Percentiles rank a stretch among this genome's conserved stretches.
phyloP scores from a whole-genome alignment of 2,888 invertebrate genomes.

The Sarcophaga caerulescens region DNA sequence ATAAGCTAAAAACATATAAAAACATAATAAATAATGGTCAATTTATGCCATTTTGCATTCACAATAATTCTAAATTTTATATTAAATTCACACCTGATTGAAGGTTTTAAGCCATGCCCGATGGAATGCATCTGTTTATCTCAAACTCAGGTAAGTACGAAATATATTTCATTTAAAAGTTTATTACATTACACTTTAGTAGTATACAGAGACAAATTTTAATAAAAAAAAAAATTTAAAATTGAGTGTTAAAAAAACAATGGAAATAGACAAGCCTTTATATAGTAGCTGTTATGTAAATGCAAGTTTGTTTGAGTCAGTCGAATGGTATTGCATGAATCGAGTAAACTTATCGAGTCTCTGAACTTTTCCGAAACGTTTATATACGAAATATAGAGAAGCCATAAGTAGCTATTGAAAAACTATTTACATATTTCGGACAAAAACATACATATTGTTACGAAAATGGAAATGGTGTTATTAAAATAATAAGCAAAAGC shows the following conservation, averaged over 20 bases:
- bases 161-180: background rate
- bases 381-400: no score
- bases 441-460: no score
- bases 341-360: no score
- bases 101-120: constrained; percentile 52
- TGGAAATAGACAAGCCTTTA: background rate
- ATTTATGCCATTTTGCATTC: constrained; percentile 37
- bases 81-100: constrained; percentile 46
- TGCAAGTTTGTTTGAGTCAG: no score
- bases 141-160: constrained; percentile 61
- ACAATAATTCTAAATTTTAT: constrained; percentile 32
- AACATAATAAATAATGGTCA: constrained; percentile 39
- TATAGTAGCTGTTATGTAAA: no score
- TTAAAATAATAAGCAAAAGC: no score
- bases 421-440: no score
- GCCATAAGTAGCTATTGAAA: no score
- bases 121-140: constrained; percentile 63
- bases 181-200: no score
- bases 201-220: background rate
- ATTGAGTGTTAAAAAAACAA: background rate
- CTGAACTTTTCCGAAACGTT: no score
- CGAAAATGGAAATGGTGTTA: no score
- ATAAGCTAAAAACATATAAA: background rate
- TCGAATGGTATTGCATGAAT: no score
- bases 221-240: background rate